phyloP scores from a whole-genome alignment of 2,113 vertebrate genomes.

The Mus pahari region DNA sequence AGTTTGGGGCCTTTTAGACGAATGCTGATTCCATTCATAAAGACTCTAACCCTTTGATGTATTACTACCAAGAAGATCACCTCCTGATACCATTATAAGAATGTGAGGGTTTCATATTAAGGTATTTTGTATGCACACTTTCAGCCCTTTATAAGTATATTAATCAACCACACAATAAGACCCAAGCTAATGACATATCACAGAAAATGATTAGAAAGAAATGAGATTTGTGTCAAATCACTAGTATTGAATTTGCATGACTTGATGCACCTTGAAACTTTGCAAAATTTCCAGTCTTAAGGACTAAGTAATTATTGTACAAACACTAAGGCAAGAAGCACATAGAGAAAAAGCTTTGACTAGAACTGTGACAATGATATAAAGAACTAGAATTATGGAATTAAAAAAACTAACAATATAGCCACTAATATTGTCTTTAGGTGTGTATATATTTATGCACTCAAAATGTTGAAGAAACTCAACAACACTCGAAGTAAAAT shows the following conservation, averaged over 20 bases:
- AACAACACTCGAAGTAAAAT: background rate
- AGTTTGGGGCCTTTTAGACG: background rate
- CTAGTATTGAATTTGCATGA: conserved; percentile 15
- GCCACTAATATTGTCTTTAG: background rate
- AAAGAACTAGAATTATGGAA: background rate
- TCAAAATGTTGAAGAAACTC: conserved; percentile 7
- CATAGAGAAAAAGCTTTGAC: background rate
- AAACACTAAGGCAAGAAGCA: background rate
- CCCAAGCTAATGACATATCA: background rate
- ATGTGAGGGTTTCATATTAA: background rate
- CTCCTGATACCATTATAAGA: background rate
- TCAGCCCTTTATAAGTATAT: background rate
- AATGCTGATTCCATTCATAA: background rate
- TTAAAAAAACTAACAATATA: background rate
- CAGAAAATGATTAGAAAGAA: conserved; percentile 30
- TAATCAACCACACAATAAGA: background rate
- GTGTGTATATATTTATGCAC: background rate
- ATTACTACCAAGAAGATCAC: background rate
- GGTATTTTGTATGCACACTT: background rate
- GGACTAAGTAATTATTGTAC: background rate
- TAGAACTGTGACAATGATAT: background rate
- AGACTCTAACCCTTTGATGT: background rate
- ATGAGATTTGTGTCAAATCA: background rate
- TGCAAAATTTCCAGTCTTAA: background rate
- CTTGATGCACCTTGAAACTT: background rate